These are phyloP conservation scores for Dinomys branickii DNA, from an alignment of 2,113 vertebrate genomes.

Conservation along the genomic window DNA sequence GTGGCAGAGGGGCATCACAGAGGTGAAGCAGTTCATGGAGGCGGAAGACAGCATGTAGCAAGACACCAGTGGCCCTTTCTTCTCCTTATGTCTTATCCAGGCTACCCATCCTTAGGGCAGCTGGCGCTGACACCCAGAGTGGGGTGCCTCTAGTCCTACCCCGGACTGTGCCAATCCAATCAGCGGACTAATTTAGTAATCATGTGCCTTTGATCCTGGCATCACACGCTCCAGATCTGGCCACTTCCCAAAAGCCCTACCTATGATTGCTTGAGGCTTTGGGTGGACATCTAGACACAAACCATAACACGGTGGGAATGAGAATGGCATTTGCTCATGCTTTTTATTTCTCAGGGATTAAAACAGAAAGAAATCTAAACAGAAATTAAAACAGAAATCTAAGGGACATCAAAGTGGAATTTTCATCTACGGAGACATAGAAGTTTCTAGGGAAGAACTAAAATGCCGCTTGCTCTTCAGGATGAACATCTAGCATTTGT, in stretches of 20 bases:
- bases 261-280: not conserved
- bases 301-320: not conserved
- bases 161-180: not conserved
- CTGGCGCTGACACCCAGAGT: not conserved
- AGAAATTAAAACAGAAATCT: too few species aligned
- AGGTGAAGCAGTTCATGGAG: not conserved
- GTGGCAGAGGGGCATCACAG: not conserved
- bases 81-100: not conserved
- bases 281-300: not conserved
- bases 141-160: not conserved
- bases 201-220: not conserved
- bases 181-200: not conserved
- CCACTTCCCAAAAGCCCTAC: not conserved
- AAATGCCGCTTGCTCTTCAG: slow-evolving; percentile 1
- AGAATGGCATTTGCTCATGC: not conserved
- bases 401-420: slow-evolving; percentile 47
- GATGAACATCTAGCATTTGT: not conserved
- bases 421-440: slow-evolving; percentile 36
- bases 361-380: not conserved
- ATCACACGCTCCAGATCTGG: not conserved
- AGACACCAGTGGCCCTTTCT: not conserved
- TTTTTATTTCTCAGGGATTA: slow-evolving; percentile 19
- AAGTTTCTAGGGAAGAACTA: slow-evolving; percentile 46
- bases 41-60: not conserved
- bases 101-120: not conserved